These are phyloP conservation scores for Eurystomus glaucurus DNA, from an alignment of 2,797 vertebrate species.

Conservation along the genomic window DNA sequence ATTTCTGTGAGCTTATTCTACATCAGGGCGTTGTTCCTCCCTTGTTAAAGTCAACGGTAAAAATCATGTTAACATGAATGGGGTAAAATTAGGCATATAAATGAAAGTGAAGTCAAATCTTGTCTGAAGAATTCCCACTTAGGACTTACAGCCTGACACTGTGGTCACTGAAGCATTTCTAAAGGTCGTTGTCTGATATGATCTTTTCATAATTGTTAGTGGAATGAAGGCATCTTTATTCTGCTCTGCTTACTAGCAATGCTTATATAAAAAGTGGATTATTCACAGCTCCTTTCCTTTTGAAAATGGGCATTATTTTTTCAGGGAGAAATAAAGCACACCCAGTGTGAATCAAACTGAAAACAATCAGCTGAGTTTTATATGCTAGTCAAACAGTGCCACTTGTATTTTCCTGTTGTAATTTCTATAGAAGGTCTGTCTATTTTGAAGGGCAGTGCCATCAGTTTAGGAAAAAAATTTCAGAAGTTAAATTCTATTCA, in stretches of 20 bases:
- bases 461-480: not conserved
- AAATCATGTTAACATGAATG: slow-evolving; percentile 1
- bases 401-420: not conserved
- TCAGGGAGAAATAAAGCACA: not conserved
- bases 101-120: slow-evolving; percentile 27
- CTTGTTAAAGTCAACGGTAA: slow-evolving; percentile 25
- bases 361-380: not conserved
- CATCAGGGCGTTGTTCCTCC: not conserved
- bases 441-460: not conserved
- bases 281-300: slow-evolving; percentile 56
- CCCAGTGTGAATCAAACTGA: not conserved
- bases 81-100: slow-evolving; percentile 26
- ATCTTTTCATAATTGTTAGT: slow-evolving; percentile 69
- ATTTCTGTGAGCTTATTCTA: slow-evolving; percentile 2
- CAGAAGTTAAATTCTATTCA: not conserved
- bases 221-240: slow-evolving; percentile 68
- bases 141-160: slow-evolving; percentile 16
- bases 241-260: slow-evolving; percentile 61
- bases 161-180: slow-evolving; percentile 53
- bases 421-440: not conserved
- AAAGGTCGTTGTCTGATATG: slow-evolving; percentile 60
- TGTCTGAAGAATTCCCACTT: slow-evolving; percentile 40
- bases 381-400: not conserved
- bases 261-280: slow-evolving; percentile 34
- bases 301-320: not conserved